Evolutionary conservation across 2,888 invertebrate species (phyloP), one percentile per base, ranked within the genome.

Genomic region (Petrolisthes manimaculis): DNA sequence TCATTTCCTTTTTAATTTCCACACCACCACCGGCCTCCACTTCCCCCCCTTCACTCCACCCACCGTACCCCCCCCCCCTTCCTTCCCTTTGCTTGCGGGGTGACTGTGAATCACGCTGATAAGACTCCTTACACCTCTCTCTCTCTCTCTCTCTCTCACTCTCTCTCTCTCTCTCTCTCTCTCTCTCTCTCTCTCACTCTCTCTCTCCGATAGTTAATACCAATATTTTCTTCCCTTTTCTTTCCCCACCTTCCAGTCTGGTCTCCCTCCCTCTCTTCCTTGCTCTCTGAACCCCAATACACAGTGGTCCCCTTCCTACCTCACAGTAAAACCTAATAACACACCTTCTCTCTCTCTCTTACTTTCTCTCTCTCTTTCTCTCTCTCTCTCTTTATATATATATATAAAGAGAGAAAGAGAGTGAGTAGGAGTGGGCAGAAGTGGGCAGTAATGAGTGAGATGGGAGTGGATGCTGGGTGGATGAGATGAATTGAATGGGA

Each of bases 61-160:
- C 77, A 24, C 37, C 0, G 0, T 77, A 5, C 3, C 37, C 77
- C 77, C 37, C 24, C 14, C 12, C 12, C 12, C 37, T 12, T 21
- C 3, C 5, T 14, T 77, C 9, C 6, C 1, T 21, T 24, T 77
- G 0, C 0, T 37, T 37, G 5, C 3, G 1, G 5, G 8, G 1
- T 37, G 6, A 1, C 37, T 3, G 5, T 3, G 5, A 37, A 0
- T 77, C 21, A 24, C 24, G n/a, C 24, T 77, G 8, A 18, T 77
- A 4, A 54, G 54, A 54, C 80, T 80, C 55, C 54, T 55, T 55
- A 53, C 54, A 14, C 54, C 80, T 80, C 51, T 55, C 56, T 55
- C 56, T 80, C 80, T 80, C 80, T 80, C 80, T 80, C 80, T 80
- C 80, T 80, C 80, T 80, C 80, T 80, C 80, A 54, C 80, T 80